Base-by-base conservation (phyloP, 2,888 invertebrate species). In the Atethmia centrago region DNA sequence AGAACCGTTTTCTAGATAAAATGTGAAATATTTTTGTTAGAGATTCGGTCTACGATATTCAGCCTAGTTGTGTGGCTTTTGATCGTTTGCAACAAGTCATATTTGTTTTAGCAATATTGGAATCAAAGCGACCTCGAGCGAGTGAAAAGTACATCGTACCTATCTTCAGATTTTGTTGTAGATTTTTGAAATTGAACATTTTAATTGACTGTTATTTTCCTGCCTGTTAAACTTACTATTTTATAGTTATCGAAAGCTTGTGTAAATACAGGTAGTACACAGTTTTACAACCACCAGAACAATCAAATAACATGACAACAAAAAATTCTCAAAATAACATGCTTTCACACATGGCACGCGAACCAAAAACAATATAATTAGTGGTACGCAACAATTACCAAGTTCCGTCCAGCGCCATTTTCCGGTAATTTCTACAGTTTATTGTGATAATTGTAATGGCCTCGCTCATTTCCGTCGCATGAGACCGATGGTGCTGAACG, bases 371-470 rank as follows among this genome's bases (percentile, higher is more conserved):
- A 59, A 66, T 59, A 58, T 71, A 76, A 69, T 69, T 67, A 64
- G 21, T 36, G 36, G 31, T 55, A 36, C 58, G 55, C 55, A 58
- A 65, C 25, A 73, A 77, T 73, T 72, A 58, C 25, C 14, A 12
- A 14, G 55, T 73, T 80, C 69, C 31, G 81, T 73, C 66, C 66
- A 59, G 47, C 56, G 64, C 55, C 67, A 79, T 83, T 83, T 85
- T 68, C 81, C 81, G 68, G 80, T 76, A 77, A 80, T 85, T 83
- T 74, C 61, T 71, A 67, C 63, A 61, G 53, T 62, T 70, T 62
- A 73, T 63, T 78, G 77, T 83, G 65, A 72, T 80, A 71, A 79
- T 85, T 81, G 62, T 42, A 61, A 72, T 56, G 76, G 53, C 85
- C 78, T 83, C 79, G 70, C 63, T 40, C 65, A 84, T 76, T 76